Percentiles rank a stretch among this genome's conserved stretches.
Conservation (phyloP, 1,140 invertebrate species). For the Hypsibius dujardini region DNA sequence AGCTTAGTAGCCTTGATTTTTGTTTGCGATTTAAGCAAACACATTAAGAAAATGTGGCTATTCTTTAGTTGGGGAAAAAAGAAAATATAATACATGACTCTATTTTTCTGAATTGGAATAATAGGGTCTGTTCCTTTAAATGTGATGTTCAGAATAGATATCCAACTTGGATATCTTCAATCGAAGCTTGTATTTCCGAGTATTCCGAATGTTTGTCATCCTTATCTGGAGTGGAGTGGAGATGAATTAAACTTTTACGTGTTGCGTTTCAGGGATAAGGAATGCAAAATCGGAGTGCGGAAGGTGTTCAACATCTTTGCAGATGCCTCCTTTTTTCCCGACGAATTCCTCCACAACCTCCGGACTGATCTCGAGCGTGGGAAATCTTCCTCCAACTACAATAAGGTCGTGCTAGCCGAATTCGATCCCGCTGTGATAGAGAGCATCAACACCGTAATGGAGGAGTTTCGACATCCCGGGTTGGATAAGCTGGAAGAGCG, state of each 20-base stretch:
- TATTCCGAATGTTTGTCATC: not conserved
- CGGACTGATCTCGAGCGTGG: not conserved
- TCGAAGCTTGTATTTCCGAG: not conserved
- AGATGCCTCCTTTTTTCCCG: not conserved
- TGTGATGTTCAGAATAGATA: too few species aligned
- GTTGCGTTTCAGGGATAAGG: not conserved
- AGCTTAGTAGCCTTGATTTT: too few species aligned
- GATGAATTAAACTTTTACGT: too few species aligned
- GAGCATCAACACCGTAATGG: not conserved
- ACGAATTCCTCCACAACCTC: not conserved
- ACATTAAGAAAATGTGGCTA: too few species aligned
- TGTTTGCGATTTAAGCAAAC: too few species aligned
- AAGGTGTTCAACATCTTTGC: conserved; percentile 10
- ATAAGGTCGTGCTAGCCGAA: not conserved
- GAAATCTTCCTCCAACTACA: not conserved
- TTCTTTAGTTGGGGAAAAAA: too few species aligned
- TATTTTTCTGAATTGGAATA: too few species aligned
- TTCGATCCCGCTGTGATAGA: not conserved
- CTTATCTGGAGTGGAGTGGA: too few species aligned
- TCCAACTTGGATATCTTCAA: too few species aligned
- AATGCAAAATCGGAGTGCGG: conserved; percentile 5
- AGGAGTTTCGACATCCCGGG: not conserved
- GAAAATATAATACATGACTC: too few species aligned
- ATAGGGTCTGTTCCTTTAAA: too few species aligned
- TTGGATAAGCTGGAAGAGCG: not conserved